Evolutionary conservation across 2,888 invertebrate species (phyloP).

Genomic region (Synergus itoensis): DNA sequence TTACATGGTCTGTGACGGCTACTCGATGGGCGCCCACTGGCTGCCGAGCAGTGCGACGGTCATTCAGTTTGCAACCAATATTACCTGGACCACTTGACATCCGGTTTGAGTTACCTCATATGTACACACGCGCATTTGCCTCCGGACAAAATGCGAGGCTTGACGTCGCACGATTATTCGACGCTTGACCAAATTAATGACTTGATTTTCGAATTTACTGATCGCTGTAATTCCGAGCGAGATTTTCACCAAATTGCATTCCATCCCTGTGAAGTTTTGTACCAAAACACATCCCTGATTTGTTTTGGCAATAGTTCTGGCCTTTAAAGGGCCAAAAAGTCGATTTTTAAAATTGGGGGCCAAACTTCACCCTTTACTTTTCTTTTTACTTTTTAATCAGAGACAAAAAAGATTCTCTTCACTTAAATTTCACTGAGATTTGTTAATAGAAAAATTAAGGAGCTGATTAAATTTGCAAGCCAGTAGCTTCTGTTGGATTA

Average conservation of each 20-base stretch:
- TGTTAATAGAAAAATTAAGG: not conserved
- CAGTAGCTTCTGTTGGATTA: not conserved
- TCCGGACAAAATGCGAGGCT: conserved; percentile 31
- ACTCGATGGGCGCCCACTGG: conserved; percentile 66
- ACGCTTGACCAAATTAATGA: conserved; percentile 22
- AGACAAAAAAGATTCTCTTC: not conserved
- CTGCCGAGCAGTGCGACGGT: conserved; percentile 59
- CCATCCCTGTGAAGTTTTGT: too few relatives aligned
- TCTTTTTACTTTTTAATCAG: not conserved
- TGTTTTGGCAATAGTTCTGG: too few relatives aligned
- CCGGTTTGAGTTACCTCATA: conserved; percentile 63
- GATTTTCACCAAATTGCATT: not conserved
- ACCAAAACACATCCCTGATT: too few relatives aligned
- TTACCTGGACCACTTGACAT: conserved; percentile 65
- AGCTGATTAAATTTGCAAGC: not conserved
- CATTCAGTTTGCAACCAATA: conserved; percentile 67
- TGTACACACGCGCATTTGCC: conserved; percentile 27
- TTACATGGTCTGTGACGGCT: conserved; percentile 75
- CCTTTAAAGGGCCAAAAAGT: too few relatives aligned
- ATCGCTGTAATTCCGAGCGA: not conserved
- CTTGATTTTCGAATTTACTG: not conserved
- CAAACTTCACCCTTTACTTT: too few relatives aligned
- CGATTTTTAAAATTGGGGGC: too few relatives aligned
- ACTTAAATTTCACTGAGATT: not conserved
- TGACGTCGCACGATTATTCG: conserved; percentile 34